Conservation (phyloP, 2,113 vertebrate species). For the Phalacrocorax brasilianus region DNA sequence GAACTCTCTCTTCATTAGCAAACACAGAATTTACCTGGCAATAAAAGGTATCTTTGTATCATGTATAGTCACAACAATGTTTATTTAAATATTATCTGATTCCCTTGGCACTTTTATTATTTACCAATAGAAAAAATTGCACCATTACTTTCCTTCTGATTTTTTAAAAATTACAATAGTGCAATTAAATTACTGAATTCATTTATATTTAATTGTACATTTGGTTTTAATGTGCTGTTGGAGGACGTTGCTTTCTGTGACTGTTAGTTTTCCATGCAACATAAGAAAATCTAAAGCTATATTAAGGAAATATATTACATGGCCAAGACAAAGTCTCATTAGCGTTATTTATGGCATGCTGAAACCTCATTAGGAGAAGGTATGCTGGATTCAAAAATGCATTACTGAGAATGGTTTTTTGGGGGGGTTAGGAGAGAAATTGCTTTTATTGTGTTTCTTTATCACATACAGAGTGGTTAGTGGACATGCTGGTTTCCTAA, state of each 20-base stretch:
- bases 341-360: conserved; percentile 83
- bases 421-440: conserved; percentile 64
- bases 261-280: conserved; percentile 78
- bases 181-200: conserved; percentile 81
- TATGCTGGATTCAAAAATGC: conserved; percentile 81
- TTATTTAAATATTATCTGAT: conserved; percentile 78
- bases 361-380: conserved; percentile 84
- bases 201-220: conserved; percentile 85
- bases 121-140: conserved; percentile 79
- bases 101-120: conserved; percentile 76
- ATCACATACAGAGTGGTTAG: conserved; percentile 74
- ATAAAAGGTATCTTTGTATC: conserved; percentile 41
- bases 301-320: conserved; percentile 84
- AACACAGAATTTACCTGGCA: conserved; percentile 36
- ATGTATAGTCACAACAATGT: conserved; percentile 59
- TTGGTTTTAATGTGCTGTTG: conserved; percentile 75
- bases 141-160: conserved; percentile 76
- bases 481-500: conserved; percentile 73
- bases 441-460: conserved; percentile 81
- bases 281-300: conserved; percentile 79
- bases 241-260: conserved; percentile 73
- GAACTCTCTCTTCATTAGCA: not conserved
- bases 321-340: conserved; percentile 82
- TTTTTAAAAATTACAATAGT: conserved; percentile 71
- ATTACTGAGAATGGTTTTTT: conserved; percentile 71